phyloP scores from a whole-genome alignment of 1,140 invertebrate genomes.

The Drosophila asahinai region DNA sequence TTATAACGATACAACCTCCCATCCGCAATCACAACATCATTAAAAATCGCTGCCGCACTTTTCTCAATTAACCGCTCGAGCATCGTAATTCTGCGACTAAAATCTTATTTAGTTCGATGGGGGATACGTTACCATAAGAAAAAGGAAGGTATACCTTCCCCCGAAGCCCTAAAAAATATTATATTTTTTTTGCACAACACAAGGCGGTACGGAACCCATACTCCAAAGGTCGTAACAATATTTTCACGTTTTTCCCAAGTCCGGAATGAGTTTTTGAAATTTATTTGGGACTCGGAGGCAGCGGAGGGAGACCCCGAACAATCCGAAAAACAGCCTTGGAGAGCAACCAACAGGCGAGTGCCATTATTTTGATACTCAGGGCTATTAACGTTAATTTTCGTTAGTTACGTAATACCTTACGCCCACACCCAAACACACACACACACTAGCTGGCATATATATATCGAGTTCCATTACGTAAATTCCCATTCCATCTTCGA shows the following conservation, averaged over 20 bases:
- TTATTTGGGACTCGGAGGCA: slow-evolving; percentile 54
- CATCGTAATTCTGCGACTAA: slow-evolving; percentile 77
- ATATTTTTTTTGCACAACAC: slow-evolving; percentile 15
- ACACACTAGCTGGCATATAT: slow-evolving; percentile 9
- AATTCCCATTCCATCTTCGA: slow-evolving; percentile 40
- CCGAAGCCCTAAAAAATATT: background rate
- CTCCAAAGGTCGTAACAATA: slow-evolving; percentile 74
- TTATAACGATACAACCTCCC: slow-evolving; percentile 4
- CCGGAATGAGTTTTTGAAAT: slow-evolving; percentile 82
- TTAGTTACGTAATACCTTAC: slow-evolving; percentile 84
- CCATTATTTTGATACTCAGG: slow-evolving; percentile 80
- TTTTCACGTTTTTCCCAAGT: slow-evolving; percentile 83
- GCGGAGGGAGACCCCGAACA: slow-evolving; percentile 32
- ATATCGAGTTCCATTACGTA: slow-evolving; percentile 72
- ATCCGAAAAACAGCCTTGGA: slow-evolving; percentile 44
- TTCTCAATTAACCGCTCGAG: slow-evolving; percentile 70
- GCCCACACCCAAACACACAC: slow-evolving; percentile 35
- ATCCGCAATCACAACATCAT: slow-evolving; percentile 64
- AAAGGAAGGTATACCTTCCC: slow-evolving; percentile 4
- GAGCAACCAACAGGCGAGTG: slow-evolving; percentile 56
- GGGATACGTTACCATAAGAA: slow-evolving; percentile 39
- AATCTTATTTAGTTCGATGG: slow-evolving; percentile 78
- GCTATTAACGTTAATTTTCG: slow-evolving; percentile 84
- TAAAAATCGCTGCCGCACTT: slow-evolving; percentile 76
- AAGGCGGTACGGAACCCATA: background rate